Evolutionary conservation across 2,888 invertebrate species (phyloP), one percentile per base, ranked within the genome.

Genomic region (Galerucella pusilla): DNA sequence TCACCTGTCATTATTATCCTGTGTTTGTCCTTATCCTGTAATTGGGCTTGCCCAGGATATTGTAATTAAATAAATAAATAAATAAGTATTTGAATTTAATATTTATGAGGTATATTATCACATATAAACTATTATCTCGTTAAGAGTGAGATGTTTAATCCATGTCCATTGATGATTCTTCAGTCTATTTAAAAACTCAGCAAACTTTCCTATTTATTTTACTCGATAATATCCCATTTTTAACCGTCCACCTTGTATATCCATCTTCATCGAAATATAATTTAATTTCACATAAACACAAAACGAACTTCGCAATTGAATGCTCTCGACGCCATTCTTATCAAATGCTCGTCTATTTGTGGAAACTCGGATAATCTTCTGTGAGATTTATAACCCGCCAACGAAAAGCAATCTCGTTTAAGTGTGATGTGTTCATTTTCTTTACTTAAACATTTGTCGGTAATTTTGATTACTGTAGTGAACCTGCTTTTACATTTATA

Each of bases 331-430:
- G 20, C 20, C 16, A 57, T 57, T 20, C 16, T 16, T 57, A 57
- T 57, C 57, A 57, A 49, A 20, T 52, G n/a, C 6, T 14, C 52
- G 52, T 7, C 52, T n/a, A 52, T 52, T 52, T 57, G 16, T 20
- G 57, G 20, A 20, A 54, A 57, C 57, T 57, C 2, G 20, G 11
- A 16, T 57, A 57, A 57, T 20, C 57, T n/a, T 57, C 16, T 10
- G 9, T 10, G 16, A 57, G 57, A 57, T 57, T 57, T 16, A 57
- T 16, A 16, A 10, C 16, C 10, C 20, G 57, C 54, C n/a, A 54
- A n/a, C 16, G 57, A 57, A 57, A 57, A 20, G 20, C 20, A 16
- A 57, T 20, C 57, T 57, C 57, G 57, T 57, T 57, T 57, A 57
- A 57, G 52, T 52, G n/a, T 52, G n/a, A 52, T 52, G 52, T 52